Evolutionary conservation across 2,113 vertebrate species (phyloP), one percentile per base, ranked within the genome.

Genomic region (Chionodraco myersi): DNA sequence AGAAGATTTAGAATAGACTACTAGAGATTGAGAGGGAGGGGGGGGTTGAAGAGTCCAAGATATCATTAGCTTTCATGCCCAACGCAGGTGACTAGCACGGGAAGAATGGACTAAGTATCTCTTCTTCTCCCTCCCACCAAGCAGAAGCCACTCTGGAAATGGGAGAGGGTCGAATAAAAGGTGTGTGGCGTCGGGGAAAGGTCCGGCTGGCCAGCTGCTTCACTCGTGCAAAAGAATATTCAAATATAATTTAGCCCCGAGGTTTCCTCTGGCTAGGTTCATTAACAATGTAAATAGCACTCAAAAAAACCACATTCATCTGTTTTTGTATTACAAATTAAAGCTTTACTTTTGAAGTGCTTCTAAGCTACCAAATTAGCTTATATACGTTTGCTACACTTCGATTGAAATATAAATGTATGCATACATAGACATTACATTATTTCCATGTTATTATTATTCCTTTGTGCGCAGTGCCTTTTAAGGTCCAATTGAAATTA

Each of bases 11-110:
- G 76, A 81, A 74, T 23, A 1, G 72, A 68, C 23, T 23, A 70
- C 51, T 62, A 54, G 59, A 66, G 45, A 41, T 67, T 21, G 58
- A 8, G 52, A 58, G 18, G 60, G 56, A 56, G 67, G 36, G 36
- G 36, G 36, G 36, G 36, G 36, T 11, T 86, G 74, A 77, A 86
- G 75, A 73, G 76, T 77, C 77, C 45, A 75, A 60, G 84, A 84
- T 77, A 86, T 86, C 82, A 87, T 88, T 92, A 86, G 86, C 84
- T 91, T 89, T 92, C 88, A 91, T 83, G 78, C 66, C 45, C 58
- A 67, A 60, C 3, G 85, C 91, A 92, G 91, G 88, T 92, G 89
- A 93, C 89, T 79, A 73, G 82, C 83, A 86, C 10, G 18, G 58
- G 69, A 91, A 91, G 88, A 88, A 87, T 86, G 51, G 85, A 87